These are phyloP conservation scores for Endotricha flammealis DNA, from an alignment of 2,888 invertebrate genomes.

Conservation along the genomic window DNA sequence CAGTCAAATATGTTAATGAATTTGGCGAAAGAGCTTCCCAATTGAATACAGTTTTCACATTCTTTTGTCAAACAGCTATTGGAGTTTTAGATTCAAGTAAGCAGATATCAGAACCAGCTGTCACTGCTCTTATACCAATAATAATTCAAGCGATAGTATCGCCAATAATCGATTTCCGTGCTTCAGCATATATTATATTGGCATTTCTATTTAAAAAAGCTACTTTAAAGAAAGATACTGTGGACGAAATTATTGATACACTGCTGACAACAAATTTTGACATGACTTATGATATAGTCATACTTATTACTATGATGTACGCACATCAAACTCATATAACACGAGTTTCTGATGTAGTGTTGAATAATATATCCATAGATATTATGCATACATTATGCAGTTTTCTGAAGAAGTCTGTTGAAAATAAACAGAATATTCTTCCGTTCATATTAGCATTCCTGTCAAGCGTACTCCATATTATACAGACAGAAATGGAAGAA, in stretches of 20 bases:
- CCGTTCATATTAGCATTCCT: slow-evolving; percentile 79
- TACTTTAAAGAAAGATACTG: slow-evolving; percentile 78
- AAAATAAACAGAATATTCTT: slow-evolving; percentile 73
- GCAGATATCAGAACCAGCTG: slow-evolving; percentile 79
- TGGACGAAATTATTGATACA: slow-evolving; percentile 78
- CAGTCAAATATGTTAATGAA: slow-evolving; percentile 72
- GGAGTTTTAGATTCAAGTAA: slow-evolving; percentile 81
- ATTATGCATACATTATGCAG: slow-evolving; percentile 49
- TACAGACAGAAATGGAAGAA: slow-evolving; percentile 70
- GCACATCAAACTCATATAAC: slow-evolving; percentile 79
- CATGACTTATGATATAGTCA: slow-evolving; percentile 76
- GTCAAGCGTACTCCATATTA: slow-evolving; percentile 63
- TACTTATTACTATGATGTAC: slow-evolving; percentile 84
- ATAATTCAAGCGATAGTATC: slow-evolving; percentile 85
- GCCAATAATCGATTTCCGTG: slow-evolving; percentile 82
- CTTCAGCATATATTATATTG: slow-evolving; percentile 85
- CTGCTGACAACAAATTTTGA: slow-evolving; percentile 55
- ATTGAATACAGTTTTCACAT: slow-evolving; percentile 85
- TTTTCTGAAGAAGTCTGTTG: slow-evolving; percentile 74
- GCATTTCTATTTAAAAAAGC: slow-evolving; percentile 83
- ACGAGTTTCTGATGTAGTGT: slow-evolving; percentile 68
- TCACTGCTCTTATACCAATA: slow-evolving; percentile 83
- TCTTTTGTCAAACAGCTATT: slow-evolving; percentile 86
- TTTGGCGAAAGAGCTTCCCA: slow-evolving; percentile 78
- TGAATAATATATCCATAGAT: slow-evolving; percentile 64